These are phyloP conservation scores for Pseudanteris insignis DNA, from an alignment of 2,888 invertebrate genomes.

Conservation along the genomic window DNA sequence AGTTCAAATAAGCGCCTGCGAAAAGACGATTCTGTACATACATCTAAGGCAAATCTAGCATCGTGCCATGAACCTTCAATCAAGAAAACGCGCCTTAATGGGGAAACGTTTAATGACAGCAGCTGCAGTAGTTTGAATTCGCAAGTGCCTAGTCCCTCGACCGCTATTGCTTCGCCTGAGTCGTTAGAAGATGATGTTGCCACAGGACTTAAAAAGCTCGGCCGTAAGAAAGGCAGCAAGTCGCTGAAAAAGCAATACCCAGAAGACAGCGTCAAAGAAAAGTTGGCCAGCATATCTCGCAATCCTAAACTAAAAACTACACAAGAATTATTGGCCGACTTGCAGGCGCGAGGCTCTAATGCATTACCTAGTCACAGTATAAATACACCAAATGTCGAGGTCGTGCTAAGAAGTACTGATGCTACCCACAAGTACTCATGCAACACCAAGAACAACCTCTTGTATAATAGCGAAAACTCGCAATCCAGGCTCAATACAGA, in stretches of 20 bases:
- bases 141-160: slow-evolving; percentile 67
- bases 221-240: slow-evolving; percentile 72
- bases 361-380: slow-evolving; percentile 59
- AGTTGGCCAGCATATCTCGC: slow-evolving; percentile 71
- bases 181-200: slow-evolving; percentile 22
- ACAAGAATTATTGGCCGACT: slow-evolving; percentile 81
- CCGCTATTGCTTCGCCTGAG: slow-evolving; percentile 51
- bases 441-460: slow-evolving; percentile 49
- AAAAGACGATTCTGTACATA: slow-evolving; percentile 63
- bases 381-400: slow-evolving; percentile 59
- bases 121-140: slow-evolving; percentile 63
- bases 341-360: slow-evolving; percentile 72
- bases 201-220: slow-evolving; percentile 68
- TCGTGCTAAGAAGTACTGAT: slow-evolving; percentile 62
- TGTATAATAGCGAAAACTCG: slow-evolving; percentile 38
- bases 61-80: slow-evolving; percentile 54
- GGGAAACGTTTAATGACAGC: slow-evolving; percentile 64
- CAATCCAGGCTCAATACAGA: slow-evolving; percentile 40
- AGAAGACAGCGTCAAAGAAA: slow-evolving; percentile 69
- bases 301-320: slow-evolving; percentile 79
- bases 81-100: slow-evolving; percentile 68
- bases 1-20: slow-evolving; percentile 69
- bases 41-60: slow-evolving; percentile 22
- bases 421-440: slow-evolving; percentile 60
- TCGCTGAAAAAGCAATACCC: slow-evolving; percentile 67